Percentiles rank a stretch among this genome's conserved stretches.
These are phyloP conservation scores for Copidosoma floridanum DNA, from an alignment of 1,140 invertebrate genomes.

Conservation along the genomic window DNA sequence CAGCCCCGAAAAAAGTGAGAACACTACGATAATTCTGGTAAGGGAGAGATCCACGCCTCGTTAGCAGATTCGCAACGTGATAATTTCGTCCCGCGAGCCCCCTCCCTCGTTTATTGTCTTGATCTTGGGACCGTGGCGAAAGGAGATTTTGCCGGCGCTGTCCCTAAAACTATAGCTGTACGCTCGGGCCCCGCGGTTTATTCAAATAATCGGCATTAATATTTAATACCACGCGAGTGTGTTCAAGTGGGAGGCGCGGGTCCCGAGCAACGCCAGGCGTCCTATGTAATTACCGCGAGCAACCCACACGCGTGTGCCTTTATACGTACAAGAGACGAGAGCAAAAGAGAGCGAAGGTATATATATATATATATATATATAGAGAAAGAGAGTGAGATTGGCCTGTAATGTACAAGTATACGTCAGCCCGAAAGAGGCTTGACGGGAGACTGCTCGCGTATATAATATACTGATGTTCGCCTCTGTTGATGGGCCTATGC, in stretches of 20 bases:
- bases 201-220: constrained; percentile 50
- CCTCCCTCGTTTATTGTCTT: too few relatives aligned
- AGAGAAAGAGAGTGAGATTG: not conserved
- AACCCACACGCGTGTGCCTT: constrained; percentile 31
- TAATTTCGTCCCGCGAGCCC: constrained; percentile 17
- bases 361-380: too few relatives aligned
- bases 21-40: too few relatives aligned
- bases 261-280: constrained; percentile 31
- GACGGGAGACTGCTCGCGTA: not conserved
- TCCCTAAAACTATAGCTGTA: too few relatives aligned
- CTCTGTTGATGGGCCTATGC: too few relatives aligned
- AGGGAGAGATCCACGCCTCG: constrained; percentile 10
- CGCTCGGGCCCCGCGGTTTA: constrained; percentile 32
- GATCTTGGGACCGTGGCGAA: constrained; percentile 14
- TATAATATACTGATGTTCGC: too few relatives aligned
- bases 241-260: constrained; percentile 46
- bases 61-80: constrained; percentile 32
- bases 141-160: not conserved
- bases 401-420: not conserved
- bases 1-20: too few relatives aligned
- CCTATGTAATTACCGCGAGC: constrained; percentile 47
- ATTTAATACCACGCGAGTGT: constrained; percentile 44
- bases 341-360: not conserved
- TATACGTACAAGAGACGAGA: not conserved
- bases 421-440: not conserved